Evolutionary conservation across 2,888 invertebrate species (phyloP).

Genomic region (Ormyrus labotus): DNA sequence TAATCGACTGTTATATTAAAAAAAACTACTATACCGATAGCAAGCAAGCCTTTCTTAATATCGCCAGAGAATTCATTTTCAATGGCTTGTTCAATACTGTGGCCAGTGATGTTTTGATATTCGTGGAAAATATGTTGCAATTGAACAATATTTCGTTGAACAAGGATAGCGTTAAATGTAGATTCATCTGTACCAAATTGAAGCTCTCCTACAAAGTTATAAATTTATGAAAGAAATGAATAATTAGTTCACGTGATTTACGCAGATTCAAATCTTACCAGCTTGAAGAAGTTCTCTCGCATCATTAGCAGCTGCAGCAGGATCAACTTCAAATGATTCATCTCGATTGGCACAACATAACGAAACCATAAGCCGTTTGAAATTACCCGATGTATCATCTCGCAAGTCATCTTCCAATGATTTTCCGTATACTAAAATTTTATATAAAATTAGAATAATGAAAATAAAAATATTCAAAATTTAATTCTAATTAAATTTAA

Average conservation of each 20-base stretch:
- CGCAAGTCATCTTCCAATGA: conserved; percentile 89
- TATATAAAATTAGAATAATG: neutral
- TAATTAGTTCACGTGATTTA: neutral
- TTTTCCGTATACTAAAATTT: conserved; percentile 84
- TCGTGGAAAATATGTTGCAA: conserved; percentile 80
- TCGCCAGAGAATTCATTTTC: conserved; percentile 92
- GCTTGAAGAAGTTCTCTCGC: conserved; percentile 88
- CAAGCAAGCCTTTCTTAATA: conserved; percentile 85
- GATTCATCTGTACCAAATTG: conserved; percentile 90
- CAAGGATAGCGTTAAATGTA: conserved; percentile 89
- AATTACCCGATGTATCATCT: conserved; percentile 94
- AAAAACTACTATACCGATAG: conserved; percentile 78
- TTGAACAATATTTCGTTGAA: conserved; percentile 86
- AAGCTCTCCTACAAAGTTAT: conserved; percentile 76
- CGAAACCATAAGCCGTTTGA: conserved; percentile 92
- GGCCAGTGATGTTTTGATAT: conserved; percentile 87
- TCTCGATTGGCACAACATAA: conserved; percentile 88
- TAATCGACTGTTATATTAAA: neutral
- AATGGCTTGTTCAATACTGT: conserved; percentile 87
- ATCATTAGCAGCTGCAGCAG: conserved; percentile 85
- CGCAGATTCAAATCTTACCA: conserved; percentile 76
- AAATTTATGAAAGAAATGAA: conserved; percentile 14
- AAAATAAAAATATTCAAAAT: neutral
- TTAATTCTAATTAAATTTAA: conserved; percentile 1
- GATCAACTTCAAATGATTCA: conserved; percentile 87